Percentiles rank a stretch among this genome's conserved stretches.
These are phyloP conservation scores for Calypte anna DNA, from an alignment of 2,113 vertebrate genomes.

Conservation along the genomic window DNA sequence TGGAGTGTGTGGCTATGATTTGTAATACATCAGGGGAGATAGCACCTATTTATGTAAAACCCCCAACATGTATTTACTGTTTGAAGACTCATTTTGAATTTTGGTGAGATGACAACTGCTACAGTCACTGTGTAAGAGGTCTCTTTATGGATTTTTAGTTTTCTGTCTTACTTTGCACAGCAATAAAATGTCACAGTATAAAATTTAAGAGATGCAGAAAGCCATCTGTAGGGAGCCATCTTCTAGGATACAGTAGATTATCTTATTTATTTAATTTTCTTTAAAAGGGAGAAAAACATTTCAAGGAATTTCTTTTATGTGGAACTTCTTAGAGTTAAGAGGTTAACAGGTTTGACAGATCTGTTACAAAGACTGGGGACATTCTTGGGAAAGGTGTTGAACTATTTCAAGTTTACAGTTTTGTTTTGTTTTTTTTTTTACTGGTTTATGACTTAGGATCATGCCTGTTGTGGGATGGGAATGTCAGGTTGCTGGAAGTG, in stretches of 20 bases:
- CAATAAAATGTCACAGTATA: neutral
- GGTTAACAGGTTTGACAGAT: neutral
- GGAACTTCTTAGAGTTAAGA: neutral
- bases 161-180: neutral
- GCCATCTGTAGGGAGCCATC: neutral
- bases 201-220: neutral
- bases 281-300: constrained; percentile 30
- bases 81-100: neutral
- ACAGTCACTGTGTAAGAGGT: neutral
- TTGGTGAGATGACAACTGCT: neutral
- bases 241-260: neutral
- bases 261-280: neutral
- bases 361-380: neutral
- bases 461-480: constrained; percentile 25
- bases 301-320: neutral
- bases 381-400: neutral
- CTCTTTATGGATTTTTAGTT: neutral
- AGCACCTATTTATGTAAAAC: neutral
- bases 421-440: neutral
- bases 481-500: constrained; percentile 36
- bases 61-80: neutral
- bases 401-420: neutral
- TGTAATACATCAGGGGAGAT: neutral
- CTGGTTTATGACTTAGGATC: constrained; percentile 1
- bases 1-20: neutral